phyloP scores from a whole-genome alignment of 2,888 invertebrate species.

The Melanargia galathea region DNA sequence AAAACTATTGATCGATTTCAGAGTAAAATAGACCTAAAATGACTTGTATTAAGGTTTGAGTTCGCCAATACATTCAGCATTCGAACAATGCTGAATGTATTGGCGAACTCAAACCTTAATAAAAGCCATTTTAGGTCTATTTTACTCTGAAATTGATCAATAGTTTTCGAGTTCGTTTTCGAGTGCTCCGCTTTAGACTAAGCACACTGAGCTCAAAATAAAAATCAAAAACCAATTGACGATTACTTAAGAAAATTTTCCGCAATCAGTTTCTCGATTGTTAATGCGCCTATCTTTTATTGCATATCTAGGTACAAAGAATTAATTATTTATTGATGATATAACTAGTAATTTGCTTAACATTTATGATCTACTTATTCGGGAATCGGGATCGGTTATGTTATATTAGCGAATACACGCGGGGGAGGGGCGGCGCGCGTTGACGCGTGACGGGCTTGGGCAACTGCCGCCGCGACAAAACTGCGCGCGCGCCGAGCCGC shows the following conservation, averaged over 20 bases:
- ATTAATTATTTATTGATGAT: background rate
- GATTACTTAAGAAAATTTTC: conserved; percentile 3
- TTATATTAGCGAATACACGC: conserved; percentile 28
- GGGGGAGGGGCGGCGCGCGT: conserved; percentile 43
- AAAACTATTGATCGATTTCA: too few relatives aligned
- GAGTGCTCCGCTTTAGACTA: too few relatives aligned
- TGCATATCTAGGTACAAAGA: background rate
- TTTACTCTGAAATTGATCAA: too few relatives aligned
- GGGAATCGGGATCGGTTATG: conserved; percentile 27
- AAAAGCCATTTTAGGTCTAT: too few relatives aligned
- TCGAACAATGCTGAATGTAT: too few relatives aligned
- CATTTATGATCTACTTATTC: background rate
- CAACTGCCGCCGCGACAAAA: conserved; percentile 69
- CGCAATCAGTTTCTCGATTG: background rate
- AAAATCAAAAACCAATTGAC: background rate
- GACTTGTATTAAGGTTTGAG: too few relatives aligned
- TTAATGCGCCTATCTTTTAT: background rate
- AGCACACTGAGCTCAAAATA: too few relatives aligned
- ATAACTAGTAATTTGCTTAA: background rate
- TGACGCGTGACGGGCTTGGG: conserved; percentile 59
- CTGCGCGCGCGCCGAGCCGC: conserved; percentile 52
- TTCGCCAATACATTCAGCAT: too few relatives aligned
- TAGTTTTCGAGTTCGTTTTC: too few relatives aligned
- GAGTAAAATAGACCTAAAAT: too few relatives aligned
- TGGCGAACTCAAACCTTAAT: too few relatives aligned